phyloP scores from a whole-genome alignment of 2,113 vertebrate genomes.

The Marcusenius ussheri region DNA sequence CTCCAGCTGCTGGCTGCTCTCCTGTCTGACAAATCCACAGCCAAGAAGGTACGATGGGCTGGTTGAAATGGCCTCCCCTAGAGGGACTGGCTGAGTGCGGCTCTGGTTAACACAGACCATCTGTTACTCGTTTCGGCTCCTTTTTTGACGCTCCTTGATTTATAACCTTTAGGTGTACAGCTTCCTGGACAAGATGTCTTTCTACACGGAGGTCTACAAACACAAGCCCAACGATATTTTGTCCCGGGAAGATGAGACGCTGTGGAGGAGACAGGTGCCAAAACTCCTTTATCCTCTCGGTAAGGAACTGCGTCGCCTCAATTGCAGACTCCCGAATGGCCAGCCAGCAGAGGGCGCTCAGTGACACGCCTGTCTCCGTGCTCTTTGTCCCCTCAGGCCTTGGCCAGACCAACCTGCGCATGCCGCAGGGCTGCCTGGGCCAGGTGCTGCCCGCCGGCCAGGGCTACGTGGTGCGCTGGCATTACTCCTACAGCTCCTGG shows the following conservation, averaged over 20 bases:
- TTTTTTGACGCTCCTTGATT: neutral
- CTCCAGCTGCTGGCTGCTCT: constrained; percentile 85
- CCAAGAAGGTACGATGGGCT: constrained; percentile 73
- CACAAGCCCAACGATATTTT: constrained; percentile 82
- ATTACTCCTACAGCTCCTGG: constrained; percentile 91
- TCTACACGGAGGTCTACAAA: constrained; percentile 88
- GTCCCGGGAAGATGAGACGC: constrained; percentile 83
- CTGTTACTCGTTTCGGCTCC: neutral
- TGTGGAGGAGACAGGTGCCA: constrained; percentile 79
- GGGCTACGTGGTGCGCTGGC: constrained; percentile 84
- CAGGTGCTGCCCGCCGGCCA: constrained; percentile 78
- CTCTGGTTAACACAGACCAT: neutral
- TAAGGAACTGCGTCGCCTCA: constrained; percentile 42
- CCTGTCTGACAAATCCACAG: constrained; percentile 86
- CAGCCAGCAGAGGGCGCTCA: neutral
- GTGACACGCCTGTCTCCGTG: neutral
- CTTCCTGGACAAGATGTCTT: constrained; percentile 95
- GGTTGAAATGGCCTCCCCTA: neutral
- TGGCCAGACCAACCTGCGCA: constrained; percentile 87
- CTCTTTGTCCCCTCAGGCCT: constrained; percentile 43
- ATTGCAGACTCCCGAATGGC: neutral
- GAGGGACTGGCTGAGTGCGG: neutral
- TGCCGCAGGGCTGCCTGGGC: constrained; percentile 84
- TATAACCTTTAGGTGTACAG: constrained; percentile 74
- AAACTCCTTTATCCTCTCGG: constrained; percentile 92